phyloP scores from a whole-genome alignment of 2,797 vertebrate genomes.

The Merluccius polli region DNA sequence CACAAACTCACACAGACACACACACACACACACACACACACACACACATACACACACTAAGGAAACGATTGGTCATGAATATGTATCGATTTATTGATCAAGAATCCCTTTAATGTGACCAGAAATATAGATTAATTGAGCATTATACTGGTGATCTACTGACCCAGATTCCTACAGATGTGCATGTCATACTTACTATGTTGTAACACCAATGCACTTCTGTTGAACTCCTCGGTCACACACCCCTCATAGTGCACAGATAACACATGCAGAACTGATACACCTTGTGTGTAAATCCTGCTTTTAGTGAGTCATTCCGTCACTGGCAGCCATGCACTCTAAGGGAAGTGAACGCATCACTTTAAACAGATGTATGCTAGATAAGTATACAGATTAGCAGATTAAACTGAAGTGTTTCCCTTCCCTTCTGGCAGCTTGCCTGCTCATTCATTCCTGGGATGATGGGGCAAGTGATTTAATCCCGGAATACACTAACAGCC shows the following conservation, averaged over 20 bases:
- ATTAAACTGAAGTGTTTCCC: background rate
- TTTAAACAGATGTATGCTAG: background rate
- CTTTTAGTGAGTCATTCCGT: background rate
- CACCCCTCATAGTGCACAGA: background rate
- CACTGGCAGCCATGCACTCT: background rate
- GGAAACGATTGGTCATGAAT: background rate
- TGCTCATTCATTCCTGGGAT: constrained; percentile 28
- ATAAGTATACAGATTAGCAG: background rate
- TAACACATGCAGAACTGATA: background rate
- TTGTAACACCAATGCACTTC: background rate
- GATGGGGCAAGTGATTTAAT: constrained; percentile 3
- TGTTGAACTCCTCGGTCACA: background rate
- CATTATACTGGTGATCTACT: background rate
- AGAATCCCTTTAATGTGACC: background rate
- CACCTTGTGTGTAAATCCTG: background rate
- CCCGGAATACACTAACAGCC: background rate
- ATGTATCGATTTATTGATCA: background rate
- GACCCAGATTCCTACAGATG: background rate
- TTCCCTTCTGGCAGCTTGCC: background rate
- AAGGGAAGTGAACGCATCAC: background rate
- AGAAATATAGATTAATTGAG: background rate
- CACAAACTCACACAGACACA: background rate
- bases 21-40: background rate
- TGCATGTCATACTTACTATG: background rate
- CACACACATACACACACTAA: background rate